These are phyloP conservation scores for Gopherus flavomarginatus DNA, from an alignment of 2,113 vertebrate species.

Conservation along the genomic window DNA sequence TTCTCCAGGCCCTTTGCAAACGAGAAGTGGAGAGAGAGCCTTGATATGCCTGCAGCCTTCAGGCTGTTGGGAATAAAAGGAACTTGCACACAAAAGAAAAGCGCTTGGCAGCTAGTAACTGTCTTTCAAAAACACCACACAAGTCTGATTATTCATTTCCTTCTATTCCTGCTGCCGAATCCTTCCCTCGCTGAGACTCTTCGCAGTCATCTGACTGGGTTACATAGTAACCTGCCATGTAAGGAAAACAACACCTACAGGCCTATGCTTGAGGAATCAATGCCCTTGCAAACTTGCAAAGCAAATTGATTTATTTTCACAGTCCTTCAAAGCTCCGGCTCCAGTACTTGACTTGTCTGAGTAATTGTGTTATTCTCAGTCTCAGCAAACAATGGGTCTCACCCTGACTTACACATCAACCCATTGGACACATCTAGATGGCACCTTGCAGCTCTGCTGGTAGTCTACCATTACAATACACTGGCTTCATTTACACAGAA, in stretches of 20 bases:
- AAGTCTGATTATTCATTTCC: fast-evolving
- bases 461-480: fast-evolving
- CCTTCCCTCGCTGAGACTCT: background rate
- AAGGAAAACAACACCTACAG: fast-evolving
- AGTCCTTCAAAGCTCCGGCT: fast-evolving
- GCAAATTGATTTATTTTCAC: fast-evolving
- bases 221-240: background rate
- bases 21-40: background rate
- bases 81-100: background rate
- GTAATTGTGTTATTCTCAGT: too few relatives aligned
- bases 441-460: fast-evolving
- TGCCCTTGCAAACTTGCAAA: fast-evolving
- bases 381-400: background rate
- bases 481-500: fast-evolving
- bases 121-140: background rate
- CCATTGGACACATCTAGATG: fast-evolving
- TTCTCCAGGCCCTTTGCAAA: conserved; percentile 26
- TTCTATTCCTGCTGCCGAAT: background rate
- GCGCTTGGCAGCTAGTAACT: conserved; percentile 5
- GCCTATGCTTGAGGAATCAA: background rate
- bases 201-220: background rate
- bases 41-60: conserved; percentile 4
- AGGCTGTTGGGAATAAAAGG: background rate
- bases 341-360: fast-evolving
- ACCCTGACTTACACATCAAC: background rate